Evolutionary conservation across 2,888 invertebrate species (phyloP).

Genomic region (Melipona beecheii): DNA sequence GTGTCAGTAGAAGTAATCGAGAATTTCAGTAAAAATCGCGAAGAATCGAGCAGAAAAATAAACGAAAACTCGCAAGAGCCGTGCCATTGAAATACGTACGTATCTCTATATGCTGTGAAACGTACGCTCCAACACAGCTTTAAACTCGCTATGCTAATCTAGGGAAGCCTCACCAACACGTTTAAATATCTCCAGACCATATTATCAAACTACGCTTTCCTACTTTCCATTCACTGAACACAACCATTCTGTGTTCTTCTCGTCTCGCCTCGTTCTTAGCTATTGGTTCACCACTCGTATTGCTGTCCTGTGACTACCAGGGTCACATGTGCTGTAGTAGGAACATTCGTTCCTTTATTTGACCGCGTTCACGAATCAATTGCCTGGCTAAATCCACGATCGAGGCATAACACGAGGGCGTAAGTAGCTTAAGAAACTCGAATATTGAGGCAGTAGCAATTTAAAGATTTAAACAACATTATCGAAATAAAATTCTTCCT

Average conservation of each 20-base stretch:
- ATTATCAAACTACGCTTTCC: conserved; percentile 18
- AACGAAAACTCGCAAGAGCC: neutral
- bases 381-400: too few relatives aligned
- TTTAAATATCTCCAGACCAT: neutral
- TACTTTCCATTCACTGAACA: conserved; percentile 32
- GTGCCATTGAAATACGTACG: neutral
- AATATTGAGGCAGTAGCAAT: too few relatives aligned
- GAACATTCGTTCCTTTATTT: neutral
- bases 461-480: too few relatives aligned
- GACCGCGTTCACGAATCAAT: neutral
- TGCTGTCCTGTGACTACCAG: conserved; percentile 74
- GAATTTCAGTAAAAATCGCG: neutral
- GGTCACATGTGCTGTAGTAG: conserved; percentile 59
- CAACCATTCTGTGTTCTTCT: conserved; percentile 47
- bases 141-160: conserved; percentile 2
- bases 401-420: too few relatives aligned
- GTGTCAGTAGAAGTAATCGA: neutral
- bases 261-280: conserved; percentile 69
- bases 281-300: conserved; percentile 79
- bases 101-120: neutral
- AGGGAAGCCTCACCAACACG: neutral
- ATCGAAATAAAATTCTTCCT: too few relatives aligned
- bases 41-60: neutral
- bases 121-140: neutral
- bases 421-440: too few relatives aligned